A percentile compares a stretch with the other conserved stretches of the same genome.
Evolutionary conservation across 2,888 invertebrate species (phyloP).

Genomic region (Pemphredon lugubris): DNA sequence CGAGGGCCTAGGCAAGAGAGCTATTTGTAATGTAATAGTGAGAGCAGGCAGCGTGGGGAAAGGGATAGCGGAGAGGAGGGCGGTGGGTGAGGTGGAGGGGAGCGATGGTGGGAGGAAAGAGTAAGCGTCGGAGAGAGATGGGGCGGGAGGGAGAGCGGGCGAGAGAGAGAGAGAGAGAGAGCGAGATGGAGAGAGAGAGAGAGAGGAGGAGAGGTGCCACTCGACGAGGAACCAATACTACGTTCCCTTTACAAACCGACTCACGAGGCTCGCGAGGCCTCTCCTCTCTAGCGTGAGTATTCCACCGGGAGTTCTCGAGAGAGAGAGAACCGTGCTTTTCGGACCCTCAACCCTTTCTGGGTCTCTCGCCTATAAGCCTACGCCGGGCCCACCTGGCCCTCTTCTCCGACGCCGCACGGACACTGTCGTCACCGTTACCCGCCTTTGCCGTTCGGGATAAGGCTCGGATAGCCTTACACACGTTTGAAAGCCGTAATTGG

Average conservation of each 20-base stretch:
- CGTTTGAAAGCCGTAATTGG: slow-evolving; percentile 31
- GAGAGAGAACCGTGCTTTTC: slow-evolving; percentile 77
- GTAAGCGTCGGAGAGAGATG: slow-evolving; percentile 43
- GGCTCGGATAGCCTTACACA: slow-evolving; percentile 39
- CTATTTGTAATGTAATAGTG: slow-evolving; percentile 77
- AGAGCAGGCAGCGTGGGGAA: slow-evolving; percentile 72
- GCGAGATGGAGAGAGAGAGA: slow-evolving; percentile 51
- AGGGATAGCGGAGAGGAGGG: slow-evolving; percentile 68
- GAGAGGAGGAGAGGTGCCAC: slow-evolving; percentile 64
- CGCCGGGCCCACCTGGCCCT: slow-evolving; percentile 65
- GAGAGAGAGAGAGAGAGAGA: slow-evolving; percentile 59
- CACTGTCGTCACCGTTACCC: slow-evolving; percentile 38
- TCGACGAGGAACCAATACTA: slow-evolving; percentile 65
- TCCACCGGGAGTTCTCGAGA: slow-evolving; percentile 75
- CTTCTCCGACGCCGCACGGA: slow-evolving; percentile 32
- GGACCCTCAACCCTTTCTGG: slow-evolving; percentile 66
- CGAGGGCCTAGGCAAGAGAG: slow-evolving; percentile 72
- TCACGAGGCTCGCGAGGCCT: slow-evolving; percentile 55
- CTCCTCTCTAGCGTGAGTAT: slow-evolving; percentile 56
- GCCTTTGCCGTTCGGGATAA: slow-evolving; percentile 35
- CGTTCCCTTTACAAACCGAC: slow-evolving; percentile 67
- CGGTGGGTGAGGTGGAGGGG: slow-evolving; percentile 58
- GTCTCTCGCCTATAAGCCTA: slow-evolving; percentile 46
- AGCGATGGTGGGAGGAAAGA: slow-evolving; percentile 57
- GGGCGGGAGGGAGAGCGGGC: slow-evolving; percentile 34